A percentile compares a stretch with the other conserved stretches of the same genome.
Conservation (phyloP, 2,888 invertebrate species). For the Sinhomidia bicolor region DNA sequence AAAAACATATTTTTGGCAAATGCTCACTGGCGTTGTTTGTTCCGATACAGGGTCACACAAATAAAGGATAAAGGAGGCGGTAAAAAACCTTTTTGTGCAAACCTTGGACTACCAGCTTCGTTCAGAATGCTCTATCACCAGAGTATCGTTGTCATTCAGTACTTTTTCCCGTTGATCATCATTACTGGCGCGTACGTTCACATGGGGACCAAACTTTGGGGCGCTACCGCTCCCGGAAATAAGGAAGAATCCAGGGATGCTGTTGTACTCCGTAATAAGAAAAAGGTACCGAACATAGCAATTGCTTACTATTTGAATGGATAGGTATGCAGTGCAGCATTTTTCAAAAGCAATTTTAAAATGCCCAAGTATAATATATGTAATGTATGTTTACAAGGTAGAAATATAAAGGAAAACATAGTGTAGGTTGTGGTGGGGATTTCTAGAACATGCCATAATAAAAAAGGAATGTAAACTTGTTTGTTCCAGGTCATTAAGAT, state of each 20-base stretch:
- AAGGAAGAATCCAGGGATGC: constrained; percentile 90
- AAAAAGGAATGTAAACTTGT: too few relatives aligned
- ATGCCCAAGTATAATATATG: too few relatives aligned
- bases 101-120: constrained; percentile 79
- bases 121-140: constrained; percentile 64
- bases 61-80: constrained; percentile 71
- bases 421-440: background rate
- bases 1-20: too few relatives aligned
- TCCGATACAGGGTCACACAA: constrained; percentile 71
- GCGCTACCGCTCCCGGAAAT: constrained; percentile 85
- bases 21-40: too few relatives aligned
- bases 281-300: background rate
- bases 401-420: background rate
- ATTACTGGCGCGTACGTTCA: constrained; percentile 89
- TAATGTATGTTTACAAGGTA: too few relatives aligned
- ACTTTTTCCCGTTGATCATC: constrained; percentile 90
- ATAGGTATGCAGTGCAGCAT: too few relatives aligned
- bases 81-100: constrained; percentile 82
- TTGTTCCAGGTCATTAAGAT: constrained; percentile 91
- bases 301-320: too few relatives aligned
- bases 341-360: too few relatives aligned
- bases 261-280: constrained; percentile 80
- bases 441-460: too few relatives aligned
- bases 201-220: constrained; percentile 73
- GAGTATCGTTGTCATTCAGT: constrained; percentile 83